A percentile compares a stretch with the other conserved stretches of the same genome.
These are phyloP conservation scores for Hyposoter dolosus DNA, from an alignment of 2,888 invertebrate genomes.

Conservation along the genomic window DNA sequence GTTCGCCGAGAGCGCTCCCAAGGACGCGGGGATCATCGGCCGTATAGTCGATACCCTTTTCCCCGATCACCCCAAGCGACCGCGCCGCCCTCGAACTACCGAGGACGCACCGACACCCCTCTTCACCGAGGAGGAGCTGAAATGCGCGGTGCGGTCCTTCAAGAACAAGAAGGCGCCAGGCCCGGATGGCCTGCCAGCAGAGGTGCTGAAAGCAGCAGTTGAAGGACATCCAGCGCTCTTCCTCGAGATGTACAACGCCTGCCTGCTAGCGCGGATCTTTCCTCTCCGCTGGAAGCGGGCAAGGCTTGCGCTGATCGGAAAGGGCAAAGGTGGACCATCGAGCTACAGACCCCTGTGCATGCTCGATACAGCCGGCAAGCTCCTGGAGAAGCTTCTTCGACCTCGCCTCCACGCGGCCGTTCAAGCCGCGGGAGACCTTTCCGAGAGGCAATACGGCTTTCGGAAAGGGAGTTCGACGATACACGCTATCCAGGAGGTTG, in stretches of 20 bases:
- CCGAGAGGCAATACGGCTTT: too few relatives aligned
- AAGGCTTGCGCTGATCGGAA: slow-evolving; percentile 60
- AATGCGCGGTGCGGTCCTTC: slow-evolving; percentile 22
- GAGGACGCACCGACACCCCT: slow-evolving; percentile 22
- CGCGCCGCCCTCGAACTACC: slow-evolving; percentile 9
- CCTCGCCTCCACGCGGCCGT: too few relatives aligned
- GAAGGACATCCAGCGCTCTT: too few relatives aligned
- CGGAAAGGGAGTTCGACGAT: too few relatives aligned
- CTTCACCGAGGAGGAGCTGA: too few relatives aligned
- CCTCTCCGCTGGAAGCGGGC: slow-evolving; percentile 52
- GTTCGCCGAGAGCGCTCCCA: slow-evolving; percentile 10
- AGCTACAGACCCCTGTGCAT: slow-evolving; percentile 63
- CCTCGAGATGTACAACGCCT: too few relatives aligned
- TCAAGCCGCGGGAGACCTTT: too few relatives aligned
- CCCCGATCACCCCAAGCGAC: slow-evolving; percentile 36
- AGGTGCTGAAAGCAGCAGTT: slow-evolving; percentile 44
- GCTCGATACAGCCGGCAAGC: too few relatives aligned
- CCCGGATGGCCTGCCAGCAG: slow-evolving; percentile 53
- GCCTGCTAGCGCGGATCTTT: slow-evolving; percentile 56
- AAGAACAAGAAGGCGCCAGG: slow-evolving; percentile 54
- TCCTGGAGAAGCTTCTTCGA: too few relatives aligned
- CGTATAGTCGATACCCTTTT: slow-evolving; percentile 42
- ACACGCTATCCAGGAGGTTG: too few relatives aligned
- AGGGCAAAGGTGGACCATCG: slow-evolving; percentile 66
- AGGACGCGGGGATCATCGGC: slow-evolving; percentile 22